Evolutionary conservation across 2,797 vertebrate species (phyloP).

Genomic region (Myotis myotis): DNA sequence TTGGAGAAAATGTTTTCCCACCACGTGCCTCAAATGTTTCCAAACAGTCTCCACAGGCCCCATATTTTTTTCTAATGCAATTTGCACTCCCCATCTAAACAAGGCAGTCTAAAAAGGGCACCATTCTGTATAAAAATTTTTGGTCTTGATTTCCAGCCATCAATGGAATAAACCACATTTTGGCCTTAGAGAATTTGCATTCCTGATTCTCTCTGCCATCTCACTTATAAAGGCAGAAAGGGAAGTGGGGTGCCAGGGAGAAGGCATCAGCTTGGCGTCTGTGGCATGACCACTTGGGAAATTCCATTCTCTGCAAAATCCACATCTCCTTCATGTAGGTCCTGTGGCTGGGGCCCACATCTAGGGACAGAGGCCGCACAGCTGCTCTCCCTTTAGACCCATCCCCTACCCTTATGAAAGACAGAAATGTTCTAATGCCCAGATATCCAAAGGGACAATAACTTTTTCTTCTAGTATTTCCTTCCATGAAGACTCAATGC

Average conservation of each 20-base stretch:
- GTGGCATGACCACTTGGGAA: not conserved
- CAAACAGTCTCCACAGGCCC: slow-evolving; percentile 52
- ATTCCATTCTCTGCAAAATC: slow-evolving; percentile 71
- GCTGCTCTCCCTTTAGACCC: not conserved
- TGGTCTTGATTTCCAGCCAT: slow-evolving; percentile 66
- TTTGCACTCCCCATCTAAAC: slow-evolving; percentile 65
- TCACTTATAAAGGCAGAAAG: slow-evolving; percentile 44
- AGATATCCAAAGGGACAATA: not conserved
- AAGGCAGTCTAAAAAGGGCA: slow-evolving; percentile 71
- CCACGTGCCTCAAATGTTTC: slow-evolving; percentile 61
- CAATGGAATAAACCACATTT: slow-evolving; percentile 65
- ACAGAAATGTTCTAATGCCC: not conserved
- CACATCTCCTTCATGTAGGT: slow-evolving; percentile 49
- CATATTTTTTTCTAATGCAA: slow-evolving; percentile 62
- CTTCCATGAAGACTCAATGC: not conserved
- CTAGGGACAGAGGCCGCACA: slow-evolving; percentile 22
- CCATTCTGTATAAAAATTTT: slow-evolving; percentile 58
- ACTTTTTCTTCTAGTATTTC: slow-evolving; percentile 23
- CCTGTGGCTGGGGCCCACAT: not conserved
- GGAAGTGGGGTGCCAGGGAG: slow-evolving; percentile 42
- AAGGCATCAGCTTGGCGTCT: slow-evolving; percentile 53
- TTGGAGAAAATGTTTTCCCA: slow-evolving; percentile 67
- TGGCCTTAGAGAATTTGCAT: slow-evolving; percentile 54
- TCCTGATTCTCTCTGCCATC: slow-evolving; percentile 60
- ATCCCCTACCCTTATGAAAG: not conserved